Evolutionary conservation across 1,140 invertebrate species (phyloP).

Genomic region (Monochamus saltuarius): DNA sequence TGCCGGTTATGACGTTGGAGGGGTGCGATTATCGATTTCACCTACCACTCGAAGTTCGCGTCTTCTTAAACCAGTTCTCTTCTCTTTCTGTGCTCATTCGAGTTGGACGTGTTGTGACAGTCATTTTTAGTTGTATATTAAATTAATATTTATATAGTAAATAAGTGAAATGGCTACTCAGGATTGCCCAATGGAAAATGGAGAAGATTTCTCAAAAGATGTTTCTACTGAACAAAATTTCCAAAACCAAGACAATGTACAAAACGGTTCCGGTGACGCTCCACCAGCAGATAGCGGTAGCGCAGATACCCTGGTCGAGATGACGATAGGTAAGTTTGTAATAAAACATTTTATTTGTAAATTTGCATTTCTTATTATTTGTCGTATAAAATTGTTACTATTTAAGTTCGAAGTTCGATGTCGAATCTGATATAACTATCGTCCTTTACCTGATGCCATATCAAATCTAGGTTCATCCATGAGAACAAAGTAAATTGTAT

Average conservation of each 20-base stretch:
- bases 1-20: conserved; percentile 9
- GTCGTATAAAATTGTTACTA: conserved; percentile 1
- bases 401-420: conserved; percentile 1
- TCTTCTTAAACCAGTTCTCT: conserved; percentile 20
- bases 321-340: conserved; percentile 66
- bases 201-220: conserved; percentile 71
- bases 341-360: too few relatives aligned
- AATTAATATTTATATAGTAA: conserved; percentile 23
- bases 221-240: conserved; percentile 53
- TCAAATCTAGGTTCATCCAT: conserved; percentile 40
- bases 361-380: not conserved
- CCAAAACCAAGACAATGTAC: conserved; percentile 55
- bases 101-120: conserved; percentile 29
- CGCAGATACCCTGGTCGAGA: conserved; percentile 66
- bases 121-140: conserved; percentile 18
- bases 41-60: too few relatives aligned
- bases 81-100: conserved; percentile 29
- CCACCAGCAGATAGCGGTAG: conserved; percentile 62
- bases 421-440: conserved; percentile 1
- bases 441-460: conserved; percentile 6
- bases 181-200: conserved; percentile 54
- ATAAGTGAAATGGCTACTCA: conserved; percentile 44
- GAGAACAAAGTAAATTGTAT: conserved; percentile 20
- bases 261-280: conserved; percentile 62
- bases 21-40: conserved; percentile 4